These are phyloP conservation scores for Drosophila maculinotata DNA, from an alignment of 2,888 invertebrate species.

Conservation along the genomic window DNA sequence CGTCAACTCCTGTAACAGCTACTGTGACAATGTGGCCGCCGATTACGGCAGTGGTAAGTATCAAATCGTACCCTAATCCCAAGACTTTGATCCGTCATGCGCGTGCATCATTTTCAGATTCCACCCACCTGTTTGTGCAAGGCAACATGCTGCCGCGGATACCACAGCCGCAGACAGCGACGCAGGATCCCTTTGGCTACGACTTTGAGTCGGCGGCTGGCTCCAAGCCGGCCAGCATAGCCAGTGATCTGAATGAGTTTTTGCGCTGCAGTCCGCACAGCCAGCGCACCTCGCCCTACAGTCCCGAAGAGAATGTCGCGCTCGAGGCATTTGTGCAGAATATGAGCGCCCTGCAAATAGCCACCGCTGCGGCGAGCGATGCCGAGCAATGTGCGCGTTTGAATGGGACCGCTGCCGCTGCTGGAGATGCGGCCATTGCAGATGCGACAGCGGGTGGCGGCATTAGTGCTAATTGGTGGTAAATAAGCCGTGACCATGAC, in stretches of 20 bases:
- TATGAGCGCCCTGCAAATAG: slow-evolving; percentile 82
- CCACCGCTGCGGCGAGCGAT: slow-evolving; percentile 58
- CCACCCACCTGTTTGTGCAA: slow-evolving; percentile 91
- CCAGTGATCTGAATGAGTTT: slow-evolving; percentile 91
- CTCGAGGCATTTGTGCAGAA: slow-evolving; percentile 84
- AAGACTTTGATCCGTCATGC: not conserved
- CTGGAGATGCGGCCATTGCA: slow-evolving; percentile 49
- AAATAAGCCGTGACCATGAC: slow-evolving; percentile 59
- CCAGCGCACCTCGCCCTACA: slow-evolving; percentile 83
- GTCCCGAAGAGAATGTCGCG: slow-evolving; percentile 77
- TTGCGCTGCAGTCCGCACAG: slow-evolving; percentile 84
- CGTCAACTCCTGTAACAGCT: slow-evolving; percentile 64
- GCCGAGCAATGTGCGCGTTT: slow-evolving; percentile 81
- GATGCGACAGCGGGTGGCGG: slow-evolving; percentile 42
- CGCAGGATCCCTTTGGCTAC: slow-evolving; percentile 94
- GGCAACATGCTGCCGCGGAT: slow-evolving; percentile 88
- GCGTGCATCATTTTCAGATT: slow-evolving; percentile 56
- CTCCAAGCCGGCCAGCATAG: slow-evolving; percentile 85
- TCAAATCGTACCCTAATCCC: too few relatives aligned
- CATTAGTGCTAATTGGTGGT: slow-evolving; percentile 72
- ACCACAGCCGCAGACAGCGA: slow-evolving; percentile 87
- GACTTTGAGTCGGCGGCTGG: slow-evolving; percentile 91
- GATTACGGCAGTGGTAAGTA: slow-evolving; percentile 78
- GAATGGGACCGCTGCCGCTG: slow-evolving; percentile 67
- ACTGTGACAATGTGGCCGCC: slow-evolving; percentile 73